Evolutionary conservation across 2,888 invertebrate species (phyloP).

Genomic region (Ctena decussata): DNA sequence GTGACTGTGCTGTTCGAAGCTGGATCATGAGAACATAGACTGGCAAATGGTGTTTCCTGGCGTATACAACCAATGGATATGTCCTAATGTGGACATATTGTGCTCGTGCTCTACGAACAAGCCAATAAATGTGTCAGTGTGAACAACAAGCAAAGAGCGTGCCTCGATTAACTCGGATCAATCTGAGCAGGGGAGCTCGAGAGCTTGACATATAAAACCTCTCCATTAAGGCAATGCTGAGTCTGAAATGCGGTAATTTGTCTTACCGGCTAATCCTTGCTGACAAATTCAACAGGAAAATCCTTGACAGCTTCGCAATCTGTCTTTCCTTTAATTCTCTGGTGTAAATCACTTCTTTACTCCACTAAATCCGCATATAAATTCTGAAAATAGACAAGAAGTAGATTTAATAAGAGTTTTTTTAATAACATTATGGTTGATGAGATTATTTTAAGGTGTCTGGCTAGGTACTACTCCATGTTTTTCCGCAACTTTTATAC

Average conservation of each 20-base stretch:
- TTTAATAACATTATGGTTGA: no score
- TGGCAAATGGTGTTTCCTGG: no score
- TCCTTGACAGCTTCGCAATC: conserved; percentile 9
- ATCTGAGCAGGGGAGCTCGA: neutral
- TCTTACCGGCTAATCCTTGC: conserved; percentile 9
- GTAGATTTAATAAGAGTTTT: no score
- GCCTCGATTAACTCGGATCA: neutral
- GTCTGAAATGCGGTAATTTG: neutral
- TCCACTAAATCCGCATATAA: neutral
- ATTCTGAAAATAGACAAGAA: conserved; percentile 4
- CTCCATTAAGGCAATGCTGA: neutral
- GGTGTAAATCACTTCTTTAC: conserved; percentile 1
- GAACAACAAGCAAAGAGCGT: neutral
- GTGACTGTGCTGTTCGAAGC: no score
- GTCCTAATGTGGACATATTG: no score
- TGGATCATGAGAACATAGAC: no score
- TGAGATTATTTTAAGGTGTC: no score
- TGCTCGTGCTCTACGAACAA: neutral
- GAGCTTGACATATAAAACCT: neutral
- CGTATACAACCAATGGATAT: no score
- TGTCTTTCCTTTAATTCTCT: conserved; percentile 3
- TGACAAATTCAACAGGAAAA: conserved; percentile 16
- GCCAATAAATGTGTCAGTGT: neutral
- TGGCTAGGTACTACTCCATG: no score
- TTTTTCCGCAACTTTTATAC: no score